Conservation (phyloP, 2,888 invertebrate genomes). For the Lasioglossum zephyrum region DNA sequence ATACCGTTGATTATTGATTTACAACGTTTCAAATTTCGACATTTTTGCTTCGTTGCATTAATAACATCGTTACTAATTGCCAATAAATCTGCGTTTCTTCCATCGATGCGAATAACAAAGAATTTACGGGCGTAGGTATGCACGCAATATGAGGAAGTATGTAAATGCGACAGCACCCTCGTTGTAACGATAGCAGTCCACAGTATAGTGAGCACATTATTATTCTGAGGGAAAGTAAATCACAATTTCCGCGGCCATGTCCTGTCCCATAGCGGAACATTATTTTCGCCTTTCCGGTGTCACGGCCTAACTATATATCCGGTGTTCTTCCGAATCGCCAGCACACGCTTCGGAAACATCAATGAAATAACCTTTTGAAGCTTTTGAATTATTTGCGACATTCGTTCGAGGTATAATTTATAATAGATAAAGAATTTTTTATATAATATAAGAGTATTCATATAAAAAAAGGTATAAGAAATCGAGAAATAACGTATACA, state of each 20-base stretch:
- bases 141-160: constrained; percentile 49
- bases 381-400: neutral
- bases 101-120: neutral
- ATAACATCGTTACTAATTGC: neutral
- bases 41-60: neutral
- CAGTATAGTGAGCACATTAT: constrained; percentile 74
- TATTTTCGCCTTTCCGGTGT: constrained; percentile 75
- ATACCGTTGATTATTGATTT: too few species aligned
- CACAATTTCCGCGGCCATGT: constrained; percentile 78
- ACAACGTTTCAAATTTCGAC: too few species aligned
- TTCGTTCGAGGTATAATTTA: neutral
- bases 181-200: constrained; percentile 59
- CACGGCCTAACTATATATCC: constrained; percentile 70
- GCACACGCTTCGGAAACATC: neutral
- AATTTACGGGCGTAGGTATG: constrained; percentile 30
- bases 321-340: constrained; percentile 28
- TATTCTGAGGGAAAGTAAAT: constrained; percentile 81
- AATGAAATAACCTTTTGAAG: neutral
- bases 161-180: constrained; percentile 52
- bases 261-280: constrained; percentile 71
- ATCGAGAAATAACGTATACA: neutral
- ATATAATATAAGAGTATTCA: too few species aligned
- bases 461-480: neutral
- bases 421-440: too few species aligned
- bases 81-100: constrained; percentile 26